Conservation (phyloP, 92 coral and sea anemone genomes). For the Parazoanthus darwini region DNA sequence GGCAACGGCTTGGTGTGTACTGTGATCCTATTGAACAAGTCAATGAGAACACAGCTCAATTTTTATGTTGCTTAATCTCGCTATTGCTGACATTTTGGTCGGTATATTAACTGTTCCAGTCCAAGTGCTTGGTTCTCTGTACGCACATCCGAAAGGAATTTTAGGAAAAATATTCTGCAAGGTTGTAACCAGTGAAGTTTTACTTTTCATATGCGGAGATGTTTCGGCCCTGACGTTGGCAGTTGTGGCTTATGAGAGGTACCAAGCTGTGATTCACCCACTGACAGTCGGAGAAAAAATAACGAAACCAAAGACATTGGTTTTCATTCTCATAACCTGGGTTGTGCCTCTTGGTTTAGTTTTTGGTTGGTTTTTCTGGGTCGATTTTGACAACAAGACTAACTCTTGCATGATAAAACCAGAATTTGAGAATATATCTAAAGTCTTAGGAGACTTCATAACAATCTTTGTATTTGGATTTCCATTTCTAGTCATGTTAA, state of each 20-base stretch:
- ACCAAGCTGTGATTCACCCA: conserved; percentile 31
- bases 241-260: conserved; percentile 9
- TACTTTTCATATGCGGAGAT: not conserved
- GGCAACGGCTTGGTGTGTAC: conserved; percentile 19
- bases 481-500: not conserved
- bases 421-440: not conserved
- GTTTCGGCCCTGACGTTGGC: not conserved
- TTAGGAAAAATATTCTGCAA: conserved; percentile 2
- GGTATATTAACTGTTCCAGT: not conserved
- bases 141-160: not conserved
- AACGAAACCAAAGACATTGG: conserved; percentile 6
- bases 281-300: conserved; percentile 7
- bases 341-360: not conserved
- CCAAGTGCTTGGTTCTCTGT: conserved; percentile 6
- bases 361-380: conserved; percentile 11
- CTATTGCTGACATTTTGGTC: conserved; percentile 7
- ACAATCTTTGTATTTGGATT: not conserved
- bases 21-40: not conserved
- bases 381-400: not conserved
- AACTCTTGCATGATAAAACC: not conserved
- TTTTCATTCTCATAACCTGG: conserved; percentile 21
- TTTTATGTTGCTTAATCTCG: conserved; percentile 15
- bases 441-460: not conserved
- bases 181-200: not conserved
- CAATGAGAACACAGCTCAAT: conserved; percentile 24